Conservation (phyloP, 2,113 vertebrate species). For the Sclerurus mexicanus region DNA sequence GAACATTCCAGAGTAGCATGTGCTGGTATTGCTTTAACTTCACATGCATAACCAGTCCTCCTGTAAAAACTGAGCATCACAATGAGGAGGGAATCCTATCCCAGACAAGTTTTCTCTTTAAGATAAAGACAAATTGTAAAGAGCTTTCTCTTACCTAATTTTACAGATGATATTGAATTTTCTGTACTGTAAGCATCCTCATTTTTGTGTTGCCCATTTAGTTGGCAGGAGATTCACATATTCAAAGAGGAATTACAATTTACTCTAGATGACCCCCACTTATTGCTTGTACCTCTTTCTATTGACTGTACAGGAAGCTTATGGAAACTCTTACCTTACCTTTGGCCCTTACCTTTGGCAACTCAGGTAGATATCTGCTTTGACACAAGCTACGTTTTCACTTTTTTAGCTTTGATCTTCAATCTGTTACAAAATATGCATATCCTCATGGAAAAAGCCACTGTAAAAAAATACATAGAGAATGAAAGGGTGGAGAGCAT, state of each 20-base stretch:
- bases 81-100: neutral
- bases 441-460: neutral
- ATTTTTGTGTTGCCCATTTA: neutral
- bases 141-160: neutral
- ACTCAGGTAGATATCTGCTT: neutral
- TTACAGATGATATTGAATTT: neutral
- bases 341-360: neutral
- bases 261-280: neutral
- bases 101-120: neutral
- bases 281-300: neutral
- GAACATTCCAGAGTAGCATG: neutral
- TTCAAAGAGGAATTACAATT: neutral
- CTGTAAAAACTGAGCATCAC: neutral
- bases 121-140: neutral
- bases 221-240: neutral
- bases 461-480: neutral
- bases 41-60: neutral
- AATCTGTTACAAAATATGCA: neutral
- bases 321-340: neutral
- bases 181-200: neutral
- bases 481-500: accelerated
- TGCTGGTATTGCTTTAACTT: neutral
- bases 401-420: neutral
- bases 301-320: neutral
- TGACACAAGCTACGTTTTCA: neutral